phyloP scores from a whole-genome alignment of 2,113 vertebrate species.

The Canis aureus region DNA sequence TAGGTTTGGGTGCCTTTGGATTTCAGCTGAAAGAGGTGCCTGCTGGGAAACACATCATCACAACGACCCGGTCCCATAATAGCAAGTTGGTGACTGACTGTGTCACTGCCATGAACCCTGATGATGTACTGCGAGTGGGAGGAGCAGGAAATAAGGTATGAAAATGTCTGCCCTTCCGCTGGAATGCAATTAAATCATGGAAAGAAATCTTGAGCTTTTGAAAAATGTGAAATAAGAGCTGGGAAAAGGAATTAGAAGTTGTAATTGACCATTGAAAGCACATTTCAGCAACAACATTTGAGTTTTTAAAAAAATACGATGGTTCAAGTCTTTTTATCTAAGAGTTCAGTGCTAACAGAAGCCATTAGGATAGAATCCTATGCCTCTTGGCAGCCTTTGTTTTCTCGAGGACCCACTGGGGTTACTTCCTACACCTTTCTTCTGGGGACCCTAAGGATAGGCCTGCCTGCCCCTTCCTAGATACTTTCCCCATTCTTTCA shows the following conservation, averaged over 20 bases:
- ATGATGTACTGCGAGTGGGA: conserved; percentile 94
- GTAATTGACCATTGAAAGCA: neutral
- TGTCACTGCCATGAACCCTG: conserved; percentile 94
- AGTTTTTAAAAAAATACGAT: neutral
- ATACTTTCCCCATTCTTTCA: neutral
- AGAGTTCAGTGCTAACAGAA: neutral
- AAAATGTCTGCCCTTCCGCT: neutral
- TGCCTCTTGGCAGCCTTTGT: neutral
- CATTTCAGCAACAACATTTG: neutral
- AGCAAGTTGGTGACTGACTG: conserved; percentile 95
- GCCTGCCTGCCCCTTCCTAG: neutral
- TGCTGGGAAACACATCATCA: conserved; percentile 92
- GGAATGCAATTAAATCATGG: neutral
- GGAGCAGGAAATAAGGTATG: conserved; percentile 98
- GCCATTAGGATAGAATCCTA: neutral
- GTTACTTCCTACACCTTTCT: neutral
- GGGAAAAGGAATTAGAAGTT: neutral
- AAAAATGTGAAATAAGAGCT: neutral
- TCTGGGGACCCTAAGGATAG: too few relatives aligned
- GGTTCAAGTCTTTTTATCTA: neutral
- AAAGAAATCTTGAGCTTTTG: neutral
- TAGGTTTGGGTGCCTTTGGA: conserved; percentile 95
- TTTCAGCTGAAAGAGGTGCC: conserved; percentile 95
- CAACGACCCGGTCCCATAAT: conserved; percentile 97
- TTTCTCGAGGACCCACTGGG: neutral